phyloP scores from a whole-genome alignment of 2,888 invertebrate genomes.

The Amiota mariae region DNA sequence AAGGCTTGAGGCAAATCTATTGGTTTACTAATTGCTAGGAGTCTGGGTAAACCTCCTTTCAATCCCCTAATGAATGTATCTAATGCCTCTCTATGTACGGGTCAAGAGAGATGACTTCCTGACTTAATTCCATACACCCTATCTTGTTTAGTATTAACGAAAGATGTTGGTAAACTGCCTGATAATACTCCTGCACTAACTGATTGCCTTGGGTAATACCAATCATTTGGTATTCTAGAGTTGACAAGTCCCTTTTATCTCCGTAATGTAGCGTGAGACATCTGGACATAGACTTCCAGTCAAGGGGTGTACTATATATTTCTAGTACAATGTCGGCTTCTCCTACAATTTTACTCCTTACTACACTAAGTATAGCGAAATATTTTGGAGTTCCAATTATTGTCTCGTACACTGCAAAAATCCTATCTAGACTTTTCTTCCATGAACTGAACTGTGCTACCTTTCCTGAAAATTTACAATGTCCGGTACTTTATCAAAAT shows the following conservation, averaged over 20 bases:
- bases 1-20: conserved; percentile 39
- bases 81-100: conserved; percentile 41
- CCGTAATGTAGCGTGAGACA: conserved; percentile 39
- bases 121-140: conserved; percentile 37
- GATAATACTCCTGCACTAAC: conserved; percentile 38
- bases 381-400: conserved; percentile 37
- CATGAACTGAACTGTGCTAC: conserved; percentile 16
- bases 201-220: conserved; percentile 31
- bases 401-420: conserved; percentile 33
- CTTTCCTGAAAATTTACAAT: conserved; percentile 33
- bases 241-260: conserved; percentile 38
- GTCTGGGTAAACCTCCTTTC: conserved; percentile 43
- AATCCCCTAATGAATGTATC: conserved; percentile 45
- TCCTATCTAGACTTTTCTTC: conserved; percentile 38
- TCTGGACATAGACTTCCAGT: conserved; percentile 35
- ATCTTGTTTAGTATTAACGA: conserved; percentile 42
- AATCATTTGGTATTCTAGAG: conserved; percentile 41
- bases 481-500: conserved; percentile 45
- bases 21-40: conserved; percentile 44
- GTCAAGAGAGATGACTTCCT: conserved; percentile 33
- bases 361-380: conserved; percentile 38
- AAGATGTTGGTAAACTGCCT: conserved; percentile 37
- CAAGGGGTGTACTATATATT: conserved; percentile 37
- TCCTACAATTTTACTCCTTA: conserved; percentile 40
- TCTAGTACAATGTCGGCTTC: conserved; percentile 38